These are phyloP conservation scores for Sternarchorhynchus goeldii DNA, from an alignment of 2,797 vertebrate species.

Conservation along the genomic window DNA sequence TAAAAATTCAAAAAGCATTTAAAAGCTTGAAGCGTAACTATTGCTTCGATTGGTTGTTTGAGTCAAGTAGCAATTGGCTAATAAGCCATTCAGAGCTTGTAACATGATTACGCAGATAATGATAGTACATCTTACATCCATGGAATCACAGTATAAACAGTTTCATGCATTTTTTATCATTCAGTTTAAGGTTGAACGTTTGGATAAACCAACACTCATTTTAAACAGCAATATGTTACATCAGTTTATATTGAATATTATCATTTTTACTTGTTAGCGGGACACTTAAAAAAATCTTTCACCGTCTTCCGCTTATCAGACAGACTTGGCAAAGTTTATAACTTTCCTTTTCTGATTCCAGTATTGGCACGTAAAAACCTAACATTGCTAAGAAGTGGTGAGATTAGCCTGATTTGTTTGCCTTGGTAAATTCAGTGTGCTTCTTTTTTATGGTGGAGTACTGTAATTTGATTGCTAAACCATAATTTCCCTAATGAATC, in stretches of 20 bases:
- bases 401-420: not conserved
- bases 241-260: too few species aligned
- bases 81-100: slow-evolving; percentile 60
- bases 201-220: too few species aligned
- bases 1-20: slow-evolving; percentile 60
- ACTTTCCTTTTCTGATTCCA: too few species aligned
- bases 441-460: not conserved
- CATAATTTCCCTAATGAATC: not conserved
- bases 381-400: not conserved
- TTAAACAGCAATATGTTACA: too few species aligned
- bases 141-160: not conserved
- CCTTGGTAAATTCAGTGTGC: not conserved
- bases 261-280: too few species aligned
- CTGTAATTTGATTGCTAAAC: not conserved
- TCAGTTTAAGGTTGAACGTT: too few species aligned
- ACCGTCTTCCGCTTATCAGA: too few species aligned
- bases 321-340: too few species aligned
- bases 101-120: slow-evolving; percentile 16
- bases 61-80: slow-evolving; percentile 68
- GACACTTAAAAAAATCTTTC: too few species aligned
- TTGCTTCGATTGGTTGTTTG: slow-evolving; percentile 62
- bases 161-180: too few species aligned
- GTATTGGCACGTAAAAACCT: too few species aligned
- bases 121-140: not conserved
- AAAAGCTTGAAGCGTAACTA: slow-evolving; percentile 60